Base-by-base conservation (phyloP, 2,797 vertebrate species). In the Pampus argenteus region DNA sequence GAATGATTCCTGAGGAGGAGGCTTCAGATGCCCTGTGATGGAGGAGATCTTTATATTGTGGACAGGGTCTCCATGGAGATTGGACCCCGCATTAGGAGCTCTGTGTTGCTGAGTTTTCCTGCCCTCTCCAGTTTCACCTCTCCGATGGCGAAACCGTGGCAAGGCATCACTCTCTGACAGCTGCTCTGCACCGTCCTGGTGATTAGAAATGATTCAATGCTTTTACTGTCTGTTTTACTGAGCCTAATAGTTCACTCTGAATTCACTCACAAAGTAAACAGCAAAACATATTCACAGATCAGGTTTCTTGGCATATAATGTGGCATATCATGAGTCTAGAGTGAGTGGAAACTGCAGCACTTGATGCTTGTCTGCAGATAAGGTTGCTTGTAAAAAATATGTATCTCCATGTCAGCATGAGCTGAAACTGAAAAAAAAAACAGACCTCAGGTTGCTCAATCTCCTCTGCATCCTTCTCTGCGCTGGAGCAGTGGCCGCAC, bases 391-490 rank as follows among this genome's bases (percentile, higher is more conserved):
- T 61, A 15, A 52, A 64, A 64, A 20, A 23, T 17, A 9, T 17
- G 2, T 23, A 22, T 22, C 36, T 5, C 2, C 2, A 60, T 20
- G 48, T 63, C 47, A 20, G 31, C 4, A 60, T 50, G 11, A 69
- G 14, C 6, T 55, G n/a, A 3, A 29, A 68, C 0, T 44, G 23
- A 36, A 63, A 81, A 78, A 89, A 36, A 63, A 81, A 78, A 89
- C 94, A 85, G 84, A 94, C 93, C 74, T 90, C 85, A 34, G 76
- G 79, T 3, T 84, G 80, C 63, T 92, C 80, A 3, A 76, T 88
- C 74, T 94, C 92, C 66, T 94, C 87, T 0, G 91, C 86, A 40
- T 95, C 93, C 85, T 89, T 90, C 66, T 94, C 92, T 0, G 89
- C 77, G 66, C 82, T 88, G 64, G 89, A 59, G 77, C 84, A 89